Base-by-base conservation (phyloP, 2,113 vertebrate genomes). In the Chitala chitala region DNA sequence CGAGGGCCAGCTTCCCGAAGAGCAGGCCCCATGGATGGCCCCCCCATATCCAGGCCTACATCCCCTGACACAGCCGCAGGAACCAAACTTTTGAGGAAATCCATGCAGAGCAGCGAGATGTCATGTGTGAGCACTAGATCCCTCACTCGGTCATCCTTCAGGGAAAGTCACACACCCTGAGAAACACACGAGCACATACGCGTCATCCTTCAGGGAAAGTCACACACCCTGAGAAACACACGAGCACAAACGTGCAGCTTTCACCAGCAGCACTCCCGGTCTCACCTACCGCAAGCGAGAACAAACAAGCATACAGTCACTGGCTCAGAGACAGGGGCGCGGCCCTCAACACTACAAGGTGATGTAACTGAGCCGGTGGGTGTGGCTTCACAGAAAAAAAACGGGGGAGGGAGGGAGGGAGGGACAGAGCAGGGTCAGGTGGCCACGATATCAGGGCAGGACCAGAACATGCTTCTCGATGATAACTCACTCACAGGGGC, bases 41-140 rank as follows among this genome's bases (percentile, higher is more conserved):
- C 74, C 55, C 89, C 87, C 48, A 75, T 78, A 38, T 94, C 92
- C 80, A 76, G 22, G 78, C 83, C 77, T 4, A 81, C 82, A 0
- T 96, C 94, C 77, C 93, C 93, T 13, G 87, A 93, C 80, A 89
- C 81, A 12, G 80, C 83, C 1, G 85, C 72, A 33, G 95, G 94
- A 75, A 96, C 92, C 0, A 95, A 91, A 88, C 91, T 94, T 87
- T 90, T 99, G 53, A 98, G 86, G 84, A 98, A 98, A 38, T 96
- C 95, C 95, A 98, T 98, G 69, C 81, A 85, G 17, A 55, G 3
- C 50, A 20, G 36, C 79, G 26, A 72, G 74, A 69, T 78, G n/a
- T n/a, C n/a, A n/a, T n/a, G n/a, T n/a, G n/a, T n/a, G n/a, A n/a
- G n/a, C 44, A 53, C 26, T 78, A 44, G 72, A 77, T 82, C 73